Evolutionary conservation across 1,140 invertebrate genomes (phyloP), one percentile per base, ranked within the genome.

Genomic region (Eriocheir sinensis): DNA sequence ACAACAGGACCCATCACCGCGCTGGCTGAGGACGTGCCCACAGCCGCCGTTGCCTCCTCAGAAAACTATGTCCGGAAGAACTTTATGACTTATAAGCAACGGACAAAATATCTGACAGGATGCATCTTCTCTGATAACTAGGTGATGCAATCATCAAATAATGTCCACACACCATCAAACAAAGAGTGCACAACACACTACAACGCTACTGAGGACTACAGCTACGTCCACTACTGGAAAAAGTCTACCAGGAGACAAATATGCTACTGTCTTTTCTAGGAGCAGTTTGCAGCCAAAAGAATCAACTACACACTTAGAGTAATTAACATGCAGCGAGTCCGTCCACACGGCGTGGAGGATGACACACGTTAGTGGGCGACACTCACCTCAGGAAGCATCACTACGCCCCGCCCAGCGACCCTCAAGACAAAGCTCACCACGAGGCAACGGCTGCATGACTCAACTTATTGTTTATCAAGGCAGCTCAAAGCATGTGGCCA

Each of bases 31-130:
- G 36, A 89, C 88, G 53, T 44, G 88, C 17, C 38, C 89, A 90
- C n/a, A n/a, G n/a, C n/a, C n/a, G 17, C 36, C 44, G 32, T 12
- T 90, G 48, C 89, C 36, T 90, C 48, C 72, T 72, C 44, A 41
- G 60, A 17, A 41, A 27, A 40, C 72, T 41, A 90, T 90, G 34
- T 60, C 60, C 32, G 60, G 53, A 36, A 36, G 48, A 38, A 72
- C 89, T 72, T 2, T 17, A 90, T 30, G n/a, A n/a, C n/a, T n/a
- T 30, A 60, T 90, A 60, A 60, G 32, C 48, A 90, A 36, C 60
- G 89, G 41, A 72, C 89, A 90, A 90, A 90, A 90, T 90, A 72
- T 53, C 32, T 72, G 89, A 90, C 34, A 90, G 12, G 41, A 27
- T 90, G 60, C 89, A 38, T 72, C 60, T 72, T 53, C 48, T 72